A percentile compares a stretch with the other conserved stretches of the same genome.
phyloP scores from a whole-genome alignment of 2,797 vertebrate species.

The Pempheris klunzingeri region DNA sequence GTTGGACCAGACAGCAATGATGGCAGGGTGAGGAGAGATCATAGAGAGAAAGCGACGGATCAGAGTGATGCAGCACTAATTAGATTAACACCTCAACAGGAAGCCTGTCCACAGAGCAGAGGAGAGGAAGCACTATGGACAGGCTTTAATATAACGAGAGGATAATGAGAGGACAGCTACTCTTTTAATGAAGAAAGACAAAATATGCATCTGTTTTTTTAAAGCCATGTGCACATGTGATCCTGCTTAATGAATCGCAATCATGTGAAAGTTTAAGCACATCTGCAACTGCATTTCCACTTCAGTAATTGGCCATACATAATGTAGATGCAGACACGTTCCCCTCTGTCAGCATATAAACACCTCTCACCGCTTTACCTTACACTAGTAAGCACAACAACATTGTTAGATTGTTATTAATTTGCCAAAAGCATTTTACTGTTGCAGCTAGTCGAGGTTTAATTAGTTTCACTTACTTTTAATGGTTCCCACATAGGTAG shows the following conservation, averaged over 20 bases:
- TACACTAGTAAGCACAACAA: too few relatives aligned
- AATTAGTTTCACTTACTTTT: too few relatives aligned
- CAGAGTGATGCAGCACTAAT: conserved; percentile 42
- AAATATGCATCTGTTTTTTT: background rate
- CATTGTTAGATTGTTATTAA: too few relatives aligned
- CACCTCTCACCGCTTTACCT: too few relatives aligned
- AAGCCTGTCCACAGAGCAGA: conserved; percentile 32
- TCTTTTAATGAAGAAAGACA: too few relatives aligned
- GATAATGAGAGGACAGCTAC: conserved; percentile 5
- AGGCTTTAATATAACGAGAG: background rate
- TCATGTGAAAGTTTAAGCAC: background rate
- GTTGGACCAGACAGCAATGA: conserved; percentile 30
- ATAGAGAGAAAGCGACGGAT: conserved; percentile 19
- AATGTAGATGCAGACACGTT: too few relatives aligned
- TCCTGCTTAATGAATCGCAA: background rate
- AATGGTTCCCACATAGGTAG: too few relatives aligned
- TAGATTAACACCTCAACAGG: conserved; percentile 43
- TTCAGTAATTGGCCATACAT: too few relatives aligned
- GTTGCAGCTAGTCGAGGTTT: too few relatives aligned
- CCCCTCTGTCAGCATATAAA: too few relatives aligned
- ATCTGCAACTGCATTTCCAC: too few relatives aligned
- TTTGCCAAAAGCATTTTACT: too few relatives aligned
- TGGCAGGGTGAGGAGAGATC: conserved; percentile 34
- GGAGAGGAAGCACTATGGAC: conserved; percentile 8
- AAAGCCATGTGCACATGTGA: rapidly evolving